These are phyloP conservation scores for Harpagifer antarcticus DNA, from an alignment of 2,797 vertebrate species.

Conservation along the genomic window DNA sequence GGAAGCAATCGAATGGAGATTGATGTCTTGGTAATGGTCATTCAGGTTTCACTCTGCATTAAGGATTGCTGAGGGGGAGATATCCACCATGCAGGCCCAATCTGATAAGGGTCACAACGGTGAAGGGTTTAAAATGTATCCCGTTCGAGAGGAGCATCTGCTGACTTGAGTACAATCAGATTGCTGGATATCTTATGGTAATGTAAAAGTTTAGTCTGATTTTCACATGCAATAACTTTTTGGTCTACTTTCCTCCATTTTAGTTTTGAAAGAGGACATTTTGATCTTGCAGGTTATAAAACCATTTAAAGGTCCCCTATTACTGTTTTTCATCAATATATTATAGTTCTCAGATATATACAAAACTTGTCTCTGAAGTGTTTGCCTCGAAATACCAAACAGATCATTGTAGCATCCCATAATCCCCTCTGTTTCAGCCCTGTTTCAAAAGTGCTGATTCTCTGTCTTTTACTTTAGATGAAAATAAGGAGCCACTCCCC, in stretches of 20 bases:
- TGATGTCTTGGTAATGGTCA: constrained; percentile 68
- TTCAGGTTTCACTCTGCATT: constrained; percentile 59
- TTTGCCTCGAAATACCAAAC: too few relatives aligned
- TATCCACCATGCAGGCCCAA: constrained; percentile 31
- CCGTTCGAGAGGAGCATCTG: constrained; percentile 38
- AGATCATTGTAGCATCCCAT: too few relatives aligned
- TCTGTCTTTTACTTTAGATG: too few relatives aligned
- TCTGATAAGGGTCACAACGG: constrained; percentile 49
- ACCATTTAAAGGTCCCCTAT: not conserved
- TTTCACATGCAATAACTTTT: constrained; percentile 8
- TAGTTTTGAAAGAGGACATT: constrained; percentile 3
- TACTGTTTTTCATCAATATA: too few relatives aligned
- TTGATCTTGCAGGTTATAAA: not conserved
- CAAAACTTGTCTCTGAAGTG: too few relatives aligned
- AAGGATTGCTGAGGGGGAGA: constrained; percentile 40
- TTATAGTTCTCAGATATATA: too few relatives aligned
- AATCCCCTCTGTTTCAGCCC: too few relatives aligned
- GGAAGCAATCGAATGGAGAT: constrained; percentile 62
- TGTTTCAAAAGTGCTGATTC: too few relatives aligned
- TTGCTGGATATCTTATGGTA: constrained; percentile 16
- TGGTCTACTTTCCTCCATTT: not conserved
- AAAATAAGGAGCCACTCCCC: too few relatives aligned
- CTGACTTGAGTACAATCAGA: constrained; percentile 16
- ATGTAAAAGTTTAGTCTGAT: constrained; percentile 14
- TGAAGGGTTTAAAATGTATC: constrained; percentile 42